Evolutionary conservation across 2,113 vertebrate genomes (phyloP).

Genomic region (Nymphicus hollandicus): DNA sequence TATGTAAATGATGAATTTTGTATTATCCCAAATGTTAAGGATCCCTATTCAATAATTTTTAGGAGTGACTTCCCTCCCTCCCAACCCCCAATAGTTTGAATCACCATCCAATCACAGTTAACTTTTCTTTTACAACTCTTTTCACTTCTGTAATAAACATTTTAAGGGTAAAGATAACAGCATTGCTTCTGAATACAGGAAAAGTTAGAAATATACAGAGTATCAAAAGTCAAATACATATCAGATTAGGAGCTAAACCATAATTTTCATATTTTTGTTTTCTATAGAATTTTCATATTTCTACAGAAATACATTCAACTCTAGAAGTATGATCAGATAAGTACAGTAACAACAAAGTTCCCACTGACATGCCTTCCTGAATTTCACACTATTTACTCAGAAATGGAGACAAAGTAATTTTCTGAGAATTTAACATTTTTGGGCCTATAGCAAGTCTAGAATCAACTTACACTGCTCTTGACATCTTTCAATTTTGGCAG

Average conservation of each 20-base stretch:
- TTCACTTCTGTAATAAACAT: not conserved
- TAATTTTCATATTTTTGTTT: not conserved
- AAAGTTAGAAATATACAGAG: not conserved
- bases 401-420: not conserved
- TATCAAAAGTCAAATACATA: not conserved
- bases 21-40: not conserved
- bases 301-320: not conserved
- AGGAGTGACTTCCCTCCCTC: not conserved
- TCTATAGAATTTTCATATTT: not conserved
- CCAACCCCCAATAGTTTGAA: not conserved
- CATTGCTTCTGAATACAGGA: not conserved
- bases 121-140: not conserved
- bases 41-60: not conserved
- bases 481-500: conserved; percentile 97
- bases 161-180: not conserved
- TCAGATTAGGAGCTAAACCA: not conserved
- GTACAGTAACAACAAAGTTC: not conserved
- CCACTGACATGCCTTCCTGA: not conserved
- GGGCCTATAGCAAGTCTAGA: not conserved
- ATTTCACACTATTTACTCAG: not conserved
- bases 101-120: not conserved
- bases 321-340: not conserved
- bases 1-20: not conserved
- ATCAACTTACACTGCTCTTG: conserved; percentile 93
- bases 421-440: not conserved